phyloP scores from a whole-genome alignment of 2,797 vertebrate genomes.

The Argya squamiceps region DNA sequence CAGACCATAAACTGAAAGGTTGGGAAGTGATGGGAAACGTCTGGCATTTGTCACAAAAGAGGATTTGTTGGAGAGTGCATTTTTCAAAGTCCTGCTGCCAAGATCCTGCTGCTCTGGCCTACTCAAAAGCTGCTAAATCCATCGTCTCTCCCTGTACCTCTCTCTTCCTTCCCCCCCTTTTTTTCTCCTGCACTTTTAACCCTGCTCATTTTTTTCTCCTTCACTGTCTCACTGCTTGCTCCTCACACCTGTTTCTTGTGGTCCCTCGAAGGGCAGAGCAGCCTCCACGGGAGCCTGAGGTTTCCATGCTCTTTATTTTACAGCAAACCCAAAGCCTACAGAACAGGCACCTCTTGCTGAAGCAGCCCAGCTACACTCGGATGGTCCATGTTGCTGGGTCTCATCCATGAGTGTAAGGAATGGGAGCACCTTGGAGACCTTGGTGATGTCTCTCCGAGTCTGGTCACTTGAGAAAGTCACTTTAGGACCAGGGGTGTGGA shows the following conservation, averaged over 20 bases:
- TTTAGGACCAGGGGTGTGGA: not conserved
- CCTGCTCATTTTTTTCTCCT: not conserved
- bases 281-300: fast-evolving
- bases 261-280: not conserved
- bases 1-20: slow-evolving; percentile 17
- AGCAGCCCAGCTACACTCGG: not conserved
- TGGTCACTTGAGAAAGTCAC: not conserved
- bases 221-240: not conserved
- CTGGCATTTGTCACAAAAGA: slow-evolving; percentile 56
- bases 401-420: not conserved
- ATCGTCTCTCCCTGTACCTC: not conserved
- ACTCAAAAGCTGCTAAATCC: slow-evolving; percentile 1
- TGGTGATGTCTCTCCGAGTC: not conserved
- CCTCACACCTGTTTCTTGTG: not conserved
- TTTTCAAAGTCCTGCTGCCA: slow-evolving; percentile 29
- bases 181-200: slow-evolving; percentile 24
- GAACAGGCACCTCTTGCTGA: not conserved
- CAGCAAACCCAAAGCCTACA: not conserved
- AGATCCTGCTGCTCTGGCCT: slow-evolving; percentile 23
- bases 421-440: not conserved
- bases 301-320: not conserved
- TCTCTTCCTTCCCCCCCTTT: not conserved
- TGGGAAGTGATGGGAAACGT: slow-evolving; percentile 32
- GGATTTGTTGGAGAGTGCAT: not conserved
- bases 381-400: fast-evolving